phyloP scores from a whole-genome alignment of 2,113 vertebrate species.

The Nothoprocta pentlandii region DNA sequence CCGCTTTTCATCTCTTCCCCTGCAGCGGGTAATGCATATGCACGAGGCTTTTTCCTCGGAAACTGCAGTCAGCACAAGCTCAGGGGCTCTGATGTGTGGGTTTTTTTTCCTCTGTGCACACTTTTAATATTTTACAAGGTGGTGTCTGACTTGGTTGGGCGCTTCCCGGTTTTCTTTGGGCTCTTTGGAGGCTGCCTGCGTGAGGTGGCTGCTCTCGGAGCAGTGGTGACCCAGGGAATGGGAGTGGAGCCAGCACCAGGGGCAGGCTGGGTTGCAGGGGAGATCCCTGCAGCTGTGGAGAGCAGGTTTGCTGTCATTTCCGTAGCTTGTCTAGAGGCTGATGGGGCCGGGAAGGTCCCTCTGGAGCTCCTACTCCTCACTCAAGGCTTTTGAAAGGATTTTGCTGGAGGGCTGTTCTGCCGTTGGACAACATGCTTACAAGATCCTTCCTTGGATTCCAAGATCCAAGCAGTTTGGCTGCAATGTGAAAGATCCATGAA shows the following conservation, averaged over 20 bases:
- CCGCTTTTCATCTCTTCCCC: neutral
- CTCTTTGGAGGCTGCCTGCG: neutral
- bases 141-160: neutral
- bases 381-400: neutral
- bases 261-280: neutral
- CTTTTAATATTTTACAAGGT: neutral
- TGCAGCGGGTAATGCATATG: neutral
- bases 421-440: neutral
- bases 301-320: neutral
- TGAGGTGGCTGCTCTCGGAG: neutral
- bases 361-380: neutral
- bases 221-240: fast-evolving
- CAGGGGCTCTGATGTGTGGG: neutral
- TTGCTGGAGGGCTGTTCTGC: no score
- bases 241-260: neutral
- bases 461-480: neutral
- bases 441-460: neutral
- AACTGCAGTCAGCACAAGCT: neutral
- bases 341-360: neutral
- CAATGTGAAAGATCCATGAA: neutral
- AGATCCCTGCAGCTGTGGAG: neutral
- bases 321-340: neutral
- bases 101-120: neutral
- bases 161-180: neutral
- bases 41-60: neutral